Percentiles rank a stretch among this genome's conserved stretches.
These are phyloP conservation scores for Erpobdella octoculata DNA, from an alignment of 2,888 invertebrate species.

Conservation along the genomic window DNA sequence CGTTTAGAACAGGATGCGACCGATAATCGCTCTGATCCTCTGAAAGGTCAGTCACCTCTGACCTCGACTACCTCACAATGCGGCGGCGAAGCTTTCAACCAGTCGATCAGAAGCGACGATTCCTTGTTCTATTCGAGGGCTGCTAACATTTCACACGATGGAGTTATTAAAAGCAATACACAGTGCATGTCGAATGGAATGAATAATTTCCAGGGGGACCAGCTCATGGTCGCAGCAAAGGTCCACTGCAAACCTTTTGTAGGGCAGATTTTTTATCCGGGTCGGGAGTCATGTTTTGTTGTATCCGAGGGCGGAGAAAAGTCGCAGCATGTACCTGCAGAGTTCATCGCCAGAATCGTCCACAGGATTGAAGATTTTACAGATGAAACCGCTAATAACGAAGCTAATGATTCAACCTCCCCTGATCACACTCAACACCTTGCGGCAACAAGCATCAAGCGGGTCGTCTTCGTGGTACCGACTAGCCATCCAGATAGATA, in stretches of 20 bases:
- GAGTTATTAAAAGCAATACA: slow-evolving; percentile 3
- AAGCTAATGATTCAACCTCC: background rate
- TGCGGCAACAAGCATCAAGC: background rate
- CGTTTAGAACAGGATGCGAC: too few relatives aligned
- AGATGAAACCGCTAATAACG: background rate
- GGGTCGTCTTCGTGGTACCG: slow-evolving; percentile 1
- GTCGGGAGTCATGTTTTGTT: background rate
- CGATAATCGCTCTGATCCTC: background rate
- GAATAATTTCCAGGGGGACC: background rate
- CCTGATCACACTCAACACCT: background rate
- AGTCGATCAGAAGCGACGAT: background rate
- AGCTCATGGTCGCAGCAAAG: background rate
- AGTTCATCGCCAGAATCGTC: background rate
- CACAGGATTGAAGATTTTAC: slow-evolving; percentile 1
- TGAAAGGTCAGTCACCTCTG: background rate
- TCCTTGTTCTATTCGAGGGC: background rate
- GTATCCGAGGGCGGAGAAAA: background rate
- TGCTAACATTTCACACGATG: background rate
- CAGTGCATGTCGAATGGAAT: background rate
- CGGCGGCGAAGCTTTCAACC: background rate
- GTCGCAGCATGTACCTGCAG: background rate
- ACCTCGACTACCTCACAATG: too few relatives aligned
- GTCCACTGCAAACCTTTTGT: slow-evolving; percentile 2
- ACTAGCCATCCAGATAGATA: background rate
- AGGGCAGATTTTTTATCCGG: background rate